phyloP scores from a whole-genome alignment of 2,888 invertebrate genomes.

The Epicampocera succincta region DNA sequence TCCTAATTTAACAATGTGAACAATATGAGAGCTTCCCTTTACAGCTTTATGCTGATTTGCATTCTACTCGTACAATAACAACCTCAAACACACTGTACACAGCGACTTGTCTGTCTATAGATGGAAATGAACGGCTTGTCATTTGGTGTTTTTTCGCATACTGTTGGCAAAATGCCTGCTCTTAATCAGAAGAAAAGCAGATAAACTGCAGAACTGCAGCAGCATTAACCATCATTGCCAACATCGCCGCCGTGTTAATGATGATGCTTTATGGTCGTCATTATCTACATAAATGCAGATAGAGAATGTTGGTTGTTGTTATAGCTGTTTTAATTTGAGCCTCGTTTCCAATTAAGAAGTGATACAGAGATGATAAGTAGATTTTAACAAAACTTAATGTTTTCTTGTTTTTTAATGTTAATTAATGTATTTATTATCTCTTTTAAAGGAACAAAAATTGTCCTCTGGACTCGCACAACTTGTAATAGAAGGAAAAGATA shows the following conservation, averaged over 20 bases:
- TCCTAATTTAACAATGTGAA: too few relatives aligned
- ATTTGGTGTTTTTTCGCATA: conserved; percentile 18
- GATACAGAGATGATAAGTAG: not conserved
- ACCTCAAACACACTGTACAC: too few relatives aligned
- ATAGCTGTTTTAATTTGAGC: not conserved
- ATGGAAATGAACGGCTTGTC: conserved; percentile 24
- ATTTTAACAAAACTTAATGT: too few relatives aligned
- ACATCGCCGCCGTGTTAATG: conserved; percentile 23
- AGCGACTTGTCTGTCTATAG: too few relatives aligned
- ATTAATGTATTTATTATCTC: too few relatives aligned
- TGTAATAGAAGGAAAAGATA: too few relatives aligned
- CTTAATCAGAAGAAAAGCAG: conserved; percentile 6
- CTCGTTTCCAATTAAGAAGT: not conserved
- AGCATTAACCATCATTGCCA: conserved; percentile 30
- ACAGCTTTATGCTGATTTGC: too few relatives aligned
- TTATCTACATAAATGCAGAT: conserved; percentile 19
- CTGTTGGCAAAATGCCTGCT: conserved; percentile 60
- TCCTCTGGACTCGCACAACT: too few relatives aligned
- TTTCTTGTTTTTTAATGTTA: too few relatives aligned
- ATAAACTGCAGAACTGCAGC: conserved; percentile 13
- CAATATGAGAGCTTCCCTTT: too few relatives aligned
- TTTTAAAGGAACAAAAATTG: too few relatives aligned
- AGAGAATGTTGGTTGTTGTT: not conserved
- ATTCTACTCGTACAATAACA: too few relatives aligned
- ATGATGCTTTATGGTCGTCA: conserved; percentile 30